Percentiles rank a stretch among this genome's conserved stretches.
These are phyloP conservation scores for Tarsius wallacei DNA, from an alignment of 2,797 vertebrate genomes.

Conservation along the genomic window DNA sequence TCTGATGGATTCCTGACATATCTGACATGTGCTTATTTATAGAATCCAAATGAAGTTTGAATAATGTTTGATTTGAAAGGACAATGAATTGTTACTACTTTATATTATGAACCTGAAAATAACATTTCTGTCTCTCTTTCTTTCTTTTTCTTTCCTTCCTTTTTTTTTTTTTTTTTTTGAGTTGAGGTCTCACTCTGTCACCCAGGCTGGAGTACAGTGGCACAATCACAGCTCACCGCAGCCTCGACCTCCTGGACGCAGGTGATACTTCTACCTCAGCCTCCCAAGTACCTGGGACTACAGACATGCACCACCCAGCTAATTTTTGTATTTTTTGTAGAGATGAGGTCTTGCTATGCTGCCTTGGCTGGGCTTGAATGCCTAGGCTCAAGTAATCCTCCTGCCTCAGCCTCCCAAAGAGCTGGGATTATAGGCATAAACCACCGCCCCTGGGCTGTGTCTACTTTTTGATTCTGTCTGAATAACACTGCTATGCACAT, in stretches of 20 bases:
- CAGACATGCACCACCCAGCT: background rate
- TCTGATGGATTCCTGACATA: slow-evolving; percentile 56
- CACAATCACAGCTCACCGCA: background rate
- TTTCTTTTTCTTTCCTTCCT: fast-evolving
- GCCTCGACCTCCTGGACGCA: background rate
- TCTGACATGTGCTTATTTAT: slow-evolving; percentile 55
- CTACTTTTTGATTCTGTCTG: background rate
- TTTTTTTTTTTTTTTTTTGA: too few relatives aligned
- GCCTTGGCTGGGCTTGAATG: background rate
- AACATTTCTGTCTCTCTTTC: background rate
- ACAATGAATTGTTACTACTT: background rate
- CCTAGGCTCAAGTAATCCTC: background rate
- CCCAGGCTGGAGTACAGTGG: background rate
- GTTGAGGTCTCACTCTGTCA: background rate
- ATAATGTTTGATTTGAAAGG: slow-evolving; percentile 43
- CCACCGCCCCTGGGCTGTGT: background rate
- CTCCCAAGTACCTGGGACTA: background rate
- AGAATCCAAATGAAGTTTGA: slow-evolving; percentile 53
- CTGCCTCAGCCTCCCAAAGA: background rate
- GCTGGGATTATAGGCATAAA: background rate
- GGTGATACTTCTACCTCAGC: background rate
- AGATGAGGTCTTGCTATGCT: background rate
- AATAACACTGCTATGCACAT: background rate
- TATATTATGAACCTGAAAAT: background rate
- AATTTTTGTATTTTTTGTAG: background rate